phyloP scores from a whole-genome alignment of 2,797 vertebrate species.

The Meriones psammophilus region DNA sequence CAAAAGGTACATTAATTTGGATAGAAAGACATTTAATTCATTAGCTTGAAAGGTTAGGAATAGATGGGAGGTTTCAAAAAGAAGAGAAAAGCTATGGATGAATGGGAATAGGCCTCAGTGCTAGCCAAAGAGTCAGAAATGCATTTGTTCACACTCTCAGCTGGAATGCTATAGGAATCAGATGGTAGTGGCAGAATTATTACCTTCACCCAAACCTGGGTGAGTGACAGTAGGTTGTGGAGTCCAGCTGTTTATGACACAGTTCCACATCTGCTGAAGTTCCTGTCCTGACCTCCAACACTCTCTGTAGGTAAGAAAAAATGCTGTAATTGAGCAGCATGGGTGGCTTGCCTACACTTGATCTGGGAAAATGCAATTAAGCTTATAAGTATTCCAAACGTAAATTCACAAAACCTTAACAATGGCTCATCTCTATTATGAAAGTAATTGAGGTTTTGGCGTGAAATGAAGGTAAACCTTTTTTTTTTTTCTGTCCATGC shows the following conservation, averaged over 20 bases:
- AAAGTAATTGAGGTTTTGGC: slow-evolving; percentile 37
- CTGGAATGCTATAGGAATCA: not conserved
- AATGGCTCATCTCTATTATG: not conserved
- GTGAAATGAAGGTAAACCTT: not conserved
- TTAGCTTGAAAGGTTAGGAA: not conserved
- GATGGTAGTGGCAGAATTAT: not conserved
- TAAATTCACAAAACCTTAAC: slow-evolving; percentile 46
- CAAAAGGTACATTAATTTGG: slow-evolving; percentile 22
- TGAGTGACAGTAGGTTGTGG: not conserved
- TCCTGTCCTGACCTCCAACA: too few species aligned
- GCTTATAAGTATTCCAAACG: slow-evolving; percentile 19
- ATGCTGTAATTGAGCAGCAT: not conserved
- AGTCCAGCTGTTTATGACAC: not conserved
- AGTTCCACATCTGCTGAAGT: not conserved
- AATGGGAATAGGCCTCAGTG: not conserved
- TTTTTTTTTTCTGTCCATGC: not conserved
- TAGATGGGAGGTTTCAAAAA: not conserved
- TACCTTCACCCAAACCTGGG: not conserved
- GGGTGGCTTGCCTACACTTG: not conserved
- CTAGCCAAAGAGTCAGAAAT: not conserved
- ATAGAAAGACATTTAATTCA: not conserved
- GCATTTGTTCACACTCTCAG: not conserved
- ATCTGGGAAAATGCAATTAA: not conserved
- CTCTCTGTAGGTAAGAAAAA: not conserved
- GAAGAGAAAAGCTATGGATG: not conserved